phyloP scores from a whole-genome alignment of 2,888 invertebrate species.

The Corbicula japonica region DNA sequence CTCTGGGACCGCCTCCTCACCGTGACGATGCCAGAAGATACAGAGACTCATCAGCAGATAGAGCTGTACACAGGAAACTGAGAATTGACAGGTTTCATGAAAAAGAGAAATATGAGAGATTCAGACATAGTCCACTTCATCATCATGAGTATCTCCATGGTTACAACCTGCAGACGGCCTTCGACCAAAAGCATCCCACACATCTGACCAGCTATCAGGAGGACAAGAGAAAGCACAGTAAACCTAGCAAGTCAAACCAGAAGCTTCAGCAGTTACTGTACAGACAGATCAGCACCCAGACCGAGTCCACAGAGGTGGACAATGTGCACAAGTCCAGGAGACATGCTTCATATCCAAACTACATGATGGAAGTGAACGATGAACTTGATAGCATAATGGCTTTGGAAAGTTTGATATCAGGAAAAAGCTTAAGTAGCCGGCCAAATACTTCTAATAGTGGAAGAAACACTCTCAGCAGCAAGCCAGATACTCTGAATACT shows the following conservation, averaged over 20 bases:
- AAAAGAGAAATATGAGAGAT: constrained; percentile 27
- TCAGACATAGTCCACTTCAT: constrained; percentile 25
- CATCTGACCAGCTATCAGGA: constrained; percentile 9
- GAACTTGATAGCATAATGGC: constrained; percentile 4
- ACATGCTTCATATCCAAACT: constrained; percentile 55
- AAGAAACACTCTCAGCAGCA: too few species aligned
- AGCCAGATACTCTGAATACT: too few species aligned
- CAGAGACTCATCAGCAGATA: constrained; percentile 25
- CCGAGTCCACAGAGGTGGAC: constrained; percentile 13
- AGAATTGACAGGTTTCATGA: neutral
- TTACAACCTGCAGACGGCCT: constrained; percentile 30
- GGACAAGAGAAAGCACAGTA: constrained; percentile 19
- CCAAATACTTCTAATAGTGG: too few species aligned
- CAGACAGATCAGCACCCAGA: constrained; percentile 22
- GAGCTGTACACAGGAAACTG: constrained; percentile 21
- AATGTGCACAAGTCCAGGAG: constrained; percentile 18
- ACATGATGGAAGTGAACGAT: constrained; percentile 52
- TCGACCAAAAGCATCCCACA: constrained; percentile 6
- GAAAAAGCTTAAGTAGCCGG: too few species aligned
- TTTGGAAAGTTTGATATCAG: neutral
- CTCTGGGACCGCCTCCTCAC: neutral
- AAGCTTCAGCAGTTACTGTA: constrained; percentile 46
- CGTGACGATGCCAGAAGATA: neutral
- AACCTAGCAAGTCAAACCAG: constrained; percentile 52
- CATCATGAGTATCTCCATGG: constrained; percentile 41